Conservation (phyloP, 2,113 vertebrate genomes). For the Phaethornis superciliosus region DNA sequence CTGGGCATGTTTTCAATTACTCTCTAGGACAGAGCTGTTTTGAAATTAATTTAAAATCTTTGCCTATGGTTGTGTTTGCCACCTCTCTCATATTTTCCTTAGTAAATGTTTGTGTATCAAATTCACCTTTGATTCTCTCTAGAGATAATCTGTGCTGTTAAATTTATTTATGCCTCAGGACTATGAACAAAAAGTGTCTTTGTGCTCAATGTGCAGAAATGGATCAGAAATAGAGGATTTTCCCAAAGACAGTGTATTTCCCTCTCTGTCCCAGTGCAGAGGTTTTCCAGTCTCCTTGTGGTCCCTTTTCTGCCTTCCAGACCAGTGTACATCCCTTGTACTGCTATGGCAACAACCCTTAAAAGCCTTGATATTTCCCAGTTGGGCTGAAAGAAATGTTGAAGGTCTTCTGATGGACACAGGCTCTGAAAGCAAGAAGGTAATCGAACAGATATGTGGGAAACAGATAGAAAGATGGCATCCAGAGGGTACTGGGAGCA, state of each 20-base stretch:
- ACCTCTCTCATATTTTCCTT: constrained; percentile 46
- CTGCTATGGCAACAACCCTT: not conserved
- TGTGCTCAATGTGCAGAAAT: not conserved
- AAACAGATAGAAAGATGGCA: not conserved
- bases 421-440: not conserved
- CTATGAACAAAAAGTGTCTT: not conserved
- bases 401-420: not conserved
- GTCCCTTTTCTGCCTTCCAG: not conserved
- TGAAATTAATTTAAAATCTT: constrained; percentile 75
- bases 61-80: constrained; percentile 63
- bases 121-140: constrained; percentile 31
- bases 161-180: not conserved
- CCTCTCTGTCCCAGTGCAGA: not conserved
- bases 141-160: constrained; percentile 21
- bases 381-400: not conserved
- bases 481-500: not conserved
- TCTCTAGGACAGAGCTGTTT: constrained; percentile 67
- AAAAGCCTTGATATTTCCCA: not conserved
- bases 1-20: constrained; percentile 74
- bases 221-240: not conserved
- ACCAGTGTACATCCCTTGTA: not conserved
- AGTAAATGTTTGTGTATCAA: constrained; percentile 7
- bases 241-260: not conserved
- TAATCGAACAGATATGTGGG: not conserved
- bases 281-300: not conserved